Conservation (phyloP, 1,140 invertebrate genomes). For the Meteorus sp. region DNA sequence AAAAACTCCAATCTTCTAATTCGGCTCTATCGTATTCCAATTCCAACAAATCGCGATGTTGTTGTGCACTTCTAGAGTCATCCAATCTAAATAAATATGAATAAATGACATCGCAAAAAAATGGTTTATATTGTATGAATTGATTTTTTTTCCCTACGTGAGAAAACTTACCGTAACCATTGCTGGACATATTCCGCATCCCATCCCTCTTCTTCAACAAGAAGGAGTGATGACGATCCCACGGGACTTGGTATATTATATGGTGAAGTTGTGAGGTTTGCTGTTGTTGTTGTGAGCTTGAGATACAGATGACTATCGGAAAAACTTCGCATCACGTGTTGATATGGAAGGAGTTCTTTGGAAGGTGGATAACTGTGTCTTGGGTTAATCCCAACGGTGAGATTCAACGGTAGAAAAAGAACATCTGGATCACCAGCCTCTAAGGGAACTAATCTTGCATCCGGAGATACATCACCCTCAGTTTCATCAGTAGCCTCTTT, state of each 20-base stretch:
- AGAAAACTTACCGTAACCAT: constrained; percentile 61
- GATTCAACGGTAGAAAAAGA: constrained; percentile 69
- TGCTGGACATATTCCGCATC: constrained; percentile 76
- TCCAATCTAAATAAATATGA: constrained; percentile 60
- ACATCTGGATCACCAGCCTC: constrained; percentile 68
- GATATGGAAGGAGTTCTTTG: constrained; percentile 68
- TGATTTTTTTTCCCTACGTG: no score
- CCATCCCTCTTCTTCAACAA: constrained; percentile 65
- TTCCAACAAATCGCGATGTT: constrained; percentile 69
- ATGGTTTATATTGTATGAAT: background rate
- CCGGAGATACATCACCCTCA: constrained; percentile 61
- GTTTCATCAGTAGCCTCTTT: constrained; percentile 74
- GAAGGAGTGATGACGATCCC: constrained; percentile 42
- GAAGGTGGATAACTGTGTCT: constrained; percentile 72
- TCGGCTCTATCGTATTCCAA: constrained; percentile 75
- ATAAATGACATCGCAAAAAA: background rate
- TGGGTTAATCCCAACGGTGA: constrained; percentile 66
- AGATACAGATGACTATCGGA: constrained; percentile 73
- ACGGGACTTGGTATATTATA: constrained; percentile 43
- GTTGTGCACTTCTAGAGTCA: constrained; percentile 68
- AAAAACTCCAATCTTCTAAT: constrained; percentile 78
- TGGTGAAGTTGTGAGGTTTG: constrained; percentile 36
- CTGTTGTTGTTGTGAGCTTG: constrained; percentile 63
- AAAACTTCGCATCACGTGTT: constrained; percentile 72
- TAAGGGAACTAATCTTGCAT: constrained; percentile 56